Evolutionary conservation across 2,888 invertebrate species (phyloP).

Genomic region (Pterostichus madidus): DNA sequence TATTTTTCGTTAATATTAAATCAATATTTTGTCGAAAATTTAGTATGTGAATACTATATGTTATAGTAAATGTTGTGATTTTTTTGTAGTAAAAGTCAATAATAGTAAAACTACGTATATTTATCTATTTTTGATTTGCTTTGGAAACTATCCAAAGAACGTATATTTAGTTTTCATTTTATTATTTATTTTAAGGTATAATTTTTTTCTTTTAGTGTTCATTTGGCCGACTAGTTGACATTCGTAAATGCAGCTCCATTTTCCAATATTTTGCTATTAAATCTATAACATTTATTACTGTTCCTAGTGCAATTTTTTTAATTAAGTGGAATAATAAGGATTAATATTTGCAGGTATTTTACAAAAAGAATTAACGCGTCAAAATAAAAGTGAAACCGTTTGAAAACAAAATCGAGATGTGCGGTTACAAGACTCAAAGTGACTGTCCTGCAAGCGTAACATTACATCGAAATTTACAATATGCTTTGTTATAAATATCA

Average conservation of each 20-base stretch:
- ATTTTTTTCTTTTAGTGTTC: constrained; percentile 38
- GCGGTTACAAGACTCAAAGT: constrained; percentile 55
- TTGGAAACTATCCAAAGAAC: constrained; percentile 60
- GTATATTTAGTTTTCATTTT: constrained; percentile 64
- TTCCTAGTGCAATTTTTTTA: neutral
- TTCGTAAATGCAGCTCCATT: neutral
- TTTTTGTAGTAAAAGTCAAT: constrained; percentile 43
- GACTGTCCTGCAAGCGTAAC: constrained; percentile 21
- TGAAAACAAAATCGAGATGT: constrained; percentile 54
- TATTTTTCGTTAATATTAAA: constrained; percentile 41
- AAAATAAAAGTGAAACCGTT: constrained; percentile 4
- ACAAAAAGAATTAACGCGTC: constrained; percentile 2
- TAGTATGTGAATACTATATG: constrained; percentile 10
- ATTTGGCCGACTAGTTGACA: constrained; percentile 19
- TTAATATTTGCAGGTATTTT: constrained; percentile 34
- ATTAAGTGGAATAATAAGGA: neutral
- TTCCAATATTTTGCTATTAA: constrained; percentile 4
- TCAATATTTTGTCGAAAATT: constrained; percentile 46
- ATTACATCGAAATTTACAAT: constrained; percentile 64
- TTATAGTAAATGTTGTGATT: constrained; percentile 53
- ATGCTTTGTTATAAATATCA: constrained; percentile 58
- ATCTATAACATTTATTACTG: neutral
- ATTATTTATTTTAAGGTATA: constrained; percentile 64
- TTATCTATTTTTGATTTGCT: constrained; percentile 54
- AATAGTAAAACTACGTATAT: constrained; percentile 44